Evolutionary conservation across 2,888 invertebrate genomes (phyloP), one percentile per base, ranked within the genome.

Genomic region (Pristionchus arcanus): DNA sequence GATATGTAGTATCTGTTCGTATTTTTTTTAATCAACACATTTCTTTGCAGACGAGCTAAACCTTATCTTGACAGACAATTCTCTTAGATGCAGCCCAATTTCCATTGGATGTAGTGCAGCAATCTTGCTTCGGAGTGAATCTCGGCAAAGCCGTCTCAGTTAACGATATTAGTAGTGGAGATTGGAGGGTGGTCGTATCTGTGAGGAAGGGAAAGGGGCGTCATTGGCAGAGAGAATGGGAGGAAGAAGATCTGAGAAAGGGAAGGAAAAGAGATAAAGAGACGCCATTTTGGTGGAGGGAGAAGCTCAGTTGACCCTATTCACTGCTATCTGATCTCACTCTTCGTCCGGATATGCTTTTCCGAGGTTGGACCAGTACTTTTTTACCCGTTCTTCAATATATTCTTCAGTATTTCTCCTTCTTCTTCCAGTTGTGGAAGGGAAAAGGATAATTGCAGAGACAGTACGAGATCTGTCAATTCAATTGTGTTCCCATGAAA

Each of bases 101-200:
- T 19, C 15, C 71, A 34, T 34, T 31, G 15, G 7, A 34, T 2
- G 42, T 77, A 77, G 77, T 77, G n/a, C 77, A 77, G n/a, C 77
- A 77, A 37, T 77, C 77, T 42, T 19, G 13, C 21, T 77, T 42
- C 71, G 25, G 77, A 34, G 77, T 42, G 77, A 77, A 77, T 77
- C 77, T 77, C 42, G 42, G 31, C 34, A 74, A 31, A n/a, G 42
- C 77, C 74, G 37, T 74, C 74, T 74, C 66, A 28, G 66, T 66
- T 77, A 77, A 77, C 77, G 25, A 77, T 77, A 77, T 77, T 77
- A 77, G 77, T 77, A 77, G 77, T 77, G 77, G 77, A 25, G 77
- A 77, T 77, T 77, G 77, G 42, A 77, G 49, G 77, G 42, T 34
- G 71, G 71, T n/a, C 31, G 25, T n/a, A 77, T 77, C 42, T 37